Percentiles rank a stretch among this genome's conserved stretches.
Evolutionary conservation across 2,797 vertebrate genomes (phyloP).

Genomic region (Rallus crepitans): DNA sequence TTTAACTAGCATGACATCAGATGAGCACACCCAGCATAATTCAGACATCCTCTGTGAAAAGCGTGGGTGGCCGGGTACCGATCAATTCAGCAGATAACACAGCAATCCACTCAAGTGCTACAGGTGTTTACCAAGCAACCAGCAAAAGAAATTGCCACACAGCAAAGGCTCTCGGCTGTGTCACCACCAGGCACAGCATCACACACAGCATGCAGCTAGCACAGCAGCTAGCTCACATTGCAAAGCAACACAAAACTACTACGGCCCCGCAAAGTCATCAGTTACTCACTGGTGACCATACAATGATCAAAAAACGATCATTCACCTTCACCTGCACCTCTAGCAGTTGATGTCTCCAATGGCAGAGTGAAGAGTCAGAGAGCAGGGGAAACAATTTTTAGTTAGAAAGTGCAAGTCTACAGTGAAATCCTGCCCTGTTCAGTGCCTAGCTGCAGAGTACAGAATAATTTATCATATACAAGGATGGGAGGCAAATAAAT

Average conservation of each 20-base stretch:
- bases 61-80: slow-evolving; percentile 28
- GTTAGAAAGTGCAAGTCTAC: background rate
- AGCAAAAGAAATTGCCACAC: background rate
- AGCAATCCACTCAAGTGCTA: background rate
- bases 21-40: slow-evolving; percentile 37
- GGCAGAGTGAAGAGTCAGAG: background rate
- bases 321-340: background rate
- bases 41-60: slow-evolving; percentile 65
- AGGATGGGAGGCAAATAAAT: background rate
- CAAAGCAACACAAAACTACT: background rate
- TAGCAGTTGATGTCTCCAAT: background rate
- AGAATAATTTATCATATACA: background rate
- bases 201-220: background rate
- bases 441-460: background rate
- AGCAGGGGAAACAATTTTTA: fast-evolving
- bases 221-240: background rate
- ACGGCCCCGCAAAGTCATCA: background rate
- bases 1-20: slow-evolving; percentile 25
- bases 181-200: background rate
- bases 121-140: slow-evolving; percentile 22
- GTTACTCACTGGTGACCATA: background rate
- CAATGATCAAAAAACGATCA: background rate
- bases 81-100: background rate
- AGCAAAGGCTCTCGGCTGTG: background rate
- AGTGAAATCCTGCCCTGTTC: background rate